Base-by-base conservation (phyloP, 23 tunicate species). In the Botrylloides violaceus region DNA sequence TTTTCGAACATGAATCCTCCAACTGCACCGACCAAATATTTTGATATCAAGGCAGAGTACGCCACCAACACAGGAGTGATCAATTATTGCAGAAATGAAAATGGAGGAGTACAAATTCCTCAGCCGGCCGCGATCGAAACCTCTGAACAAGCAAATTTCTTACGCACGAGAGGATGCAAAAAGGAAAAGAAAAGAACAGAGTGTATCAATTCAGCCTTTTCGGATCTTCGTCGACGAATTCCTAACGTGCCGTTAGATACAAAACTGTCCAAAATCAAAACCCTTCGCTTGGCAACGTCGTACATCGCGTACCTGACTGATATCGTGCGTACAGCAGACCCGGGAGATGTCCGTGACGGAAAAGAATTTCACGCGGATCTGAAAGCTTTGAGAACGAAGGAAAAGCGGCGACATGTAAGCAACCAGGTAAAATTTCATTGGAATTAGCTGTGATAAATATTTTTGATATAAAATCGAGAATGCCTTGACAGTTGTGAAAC, bases 181-280 rank as follows among this genome's bases (percentile, higher is more conserved):
- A 90, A 90, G 56, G 97, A 90, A 62, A 90, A 90, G 72, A 82
- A 73, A 70, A 49, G 97, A 61, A 90, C 97, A 5, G 97, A 90
- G 64, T 71, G 85, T 47, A 72, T 90, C 28, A 90, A 90, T 68
- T 77, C 79, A n/a, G 97, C 97, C 0, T 90, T 90, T 66, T 74
- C 90, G 1, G 97, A 90, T 2, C 75, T 90, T 3, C 72, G 97
- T 12, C 83, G 75, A 83, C 76, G 90, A 34, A 90, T 90, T 31
- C 97, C 97, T 21, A 80, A 90, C 79, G 97, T 90, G 9, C 97
- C 97, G 0, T 29, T 78, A 28, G 97, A 90, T 53, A 90, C 97
- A 12, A 90, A 90, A 49, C 49, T 90, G 27, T 90, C 97, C n/a
- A 90, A 90, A 36, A 90, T 90, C 36, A 90, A 90, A 83, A 90